These are phyloP conservation scores for Odontocerum albicorne DNA, from an alignment of 2,888 invertebrate species.

Conservation along the genomic window DNA sequence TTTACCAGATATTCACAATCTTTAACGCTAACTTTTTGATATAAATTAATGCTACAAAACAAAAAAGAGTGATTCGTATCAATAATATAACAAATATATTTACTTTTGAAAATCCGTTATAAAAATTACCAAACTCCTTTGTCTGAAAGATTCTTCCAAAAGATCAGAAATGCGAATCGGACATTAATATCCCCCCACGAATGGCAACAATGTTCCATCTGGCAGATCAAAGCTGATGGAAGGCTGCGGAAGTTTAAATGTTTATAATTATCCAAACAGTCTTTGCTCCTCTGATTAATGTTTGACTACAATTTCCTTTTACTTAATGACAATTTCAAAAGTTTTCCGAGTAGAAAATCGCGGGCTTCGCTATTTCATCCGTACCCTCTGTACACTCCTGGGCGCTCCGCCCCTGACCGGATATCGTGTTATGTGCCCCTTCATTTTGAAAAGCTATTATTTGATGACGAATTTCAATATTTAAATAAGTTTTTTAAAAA, in stretches of 20 bases:
- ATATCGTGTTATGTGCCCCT: constrained; percentile 12
- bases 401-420: constrained; percentile 16
- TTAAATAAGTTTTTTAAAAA: too few species aligned
- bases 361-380: constrained; percentile 4
- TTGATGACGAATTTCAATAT: too few species aligned
- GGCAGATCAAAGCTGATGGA: constrained; percentile 5
- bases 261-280: constrained; percentile 26
- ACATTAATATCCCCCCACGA: constrained; percentile 15
- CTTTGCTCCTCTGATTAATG: constrained; percentile 28
- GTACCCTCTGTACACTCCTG: background rate
- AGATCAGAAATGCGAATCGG: background rate
- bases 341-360: constrained; percentile 29
- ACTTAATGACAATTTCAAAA: constrained; percentile 30
- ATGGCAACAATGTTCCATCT: constrained; percentile 13
- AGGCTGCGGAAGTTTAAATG: constrained; percentile 17
- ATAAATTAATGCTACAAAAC: too few species aligned
- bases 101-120: too few species aligned
- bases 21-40: too few species aligned
- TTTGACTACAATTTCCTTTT: constrained; percentile 31
- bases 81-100: too few species aligned
- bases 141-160: background rate
- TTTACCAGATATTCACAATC: too few species aligned
- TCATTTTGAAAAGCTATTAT: too few species aligned
- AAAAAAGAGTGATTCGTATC: too few species aligned
- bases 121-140: background rate